A percentile compares a stretch with the other conserved stretches of the same genome.
phyloP scores from a whole-genome alignment of 2,797 vertebrate genomes.

The Hemibagrus guttatus region DNA sequence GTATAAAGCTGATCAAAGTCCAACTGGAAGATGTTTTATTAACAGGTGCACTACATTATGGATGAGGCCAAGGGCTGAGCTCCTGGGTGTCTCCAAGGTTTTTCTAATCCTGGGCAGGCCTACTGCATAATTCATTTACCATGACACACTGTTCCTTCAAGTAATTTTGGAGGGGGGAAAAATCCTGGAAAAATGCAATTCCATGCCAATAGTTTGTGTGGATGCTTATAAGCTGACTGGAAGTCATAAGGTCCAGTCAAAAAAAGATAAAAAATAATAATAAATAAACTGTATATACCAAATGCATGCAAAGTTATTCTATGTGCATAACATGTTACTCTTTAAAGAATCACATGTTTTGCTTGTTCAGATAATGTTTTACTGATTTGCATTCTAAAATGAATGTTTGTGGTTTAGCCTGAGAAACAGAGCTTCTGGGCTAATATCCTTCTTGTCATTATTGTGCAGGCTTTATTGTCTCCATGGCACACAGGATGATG shows the following conservation, averaged over 20 bases:
- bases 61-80: slow-evolving; percentile 62
- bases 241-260: slow-evolving; percentile 8
- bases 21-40: slow-evolving; percentile 74
- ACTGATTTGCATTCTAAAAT: slow-evolving; percentile 17
- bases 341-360: neutral
- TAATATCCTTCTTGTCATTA: slow-evolving; percentile 13
- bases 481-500: neutral
- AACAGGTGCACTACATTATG: slow-evolving; percentile 68
- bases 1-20: slow-evolving; percentile 69
- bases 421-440: slow-evolving; percentile 11
- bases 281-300: neutral
- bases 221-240: neutral
- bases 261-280: neutral
- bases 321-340: neutral
- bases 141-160: slow-evolving; percentile 64
- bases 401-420: slow-evolving; percentile 4
- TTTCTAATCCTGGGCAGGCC: slow-evolving; percentile 60
- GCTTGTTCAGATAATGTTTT: slow-evolving; percentile 6
- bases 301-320: neutral
- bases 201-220: neutral
- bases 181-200: slow-evolving; percentile 19
- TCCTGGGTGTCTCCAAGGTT: slow-evolving; percentile 62
- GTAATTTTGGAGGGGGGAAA: slow-evolving; percentile 31
- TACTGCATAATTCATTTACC: slow-evolving; percentile 71
- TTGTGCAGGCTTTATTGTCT: slow-evolving; percentile 25